Percentiles rank a stretch among this genome's conserved stretches.
These are phyloP conservation scores for Syngnathus floridae DNA, from an alignment of 2,113 vertebrate genomes.

Conservation along the genomic window DNA sequence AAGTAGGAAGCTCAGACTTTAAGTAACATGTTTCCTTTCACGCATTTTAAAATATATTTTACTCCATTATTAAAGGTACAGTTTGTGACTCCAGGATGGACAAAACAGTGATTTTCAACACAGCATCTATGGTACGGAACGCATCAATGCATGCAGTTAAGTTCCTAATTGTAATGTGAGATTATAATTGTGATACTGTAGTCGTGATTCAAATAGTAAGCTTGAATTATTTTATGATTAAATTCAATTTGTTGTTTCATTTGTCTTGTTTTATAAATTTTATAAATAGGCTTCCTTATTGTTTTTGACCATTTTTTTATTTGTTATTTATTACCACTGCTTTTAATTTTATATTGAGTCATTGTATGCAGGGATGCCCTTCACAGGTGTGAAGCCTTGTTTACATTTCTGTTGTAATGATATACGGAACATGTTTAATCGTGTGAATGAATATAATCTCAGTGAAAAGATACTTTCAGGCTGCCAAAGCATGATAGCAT, in stretches of 20 bases:
- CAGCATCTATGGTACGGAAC: conserved; percentile 78
- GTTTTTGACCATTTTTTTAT: conserved; percentile 50
- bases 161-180: conserved; percentile 80
- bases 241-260: conserved; percentile 72
- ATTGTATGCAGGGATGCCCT: conserved; percentile 67
- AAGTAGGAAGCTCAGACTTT: not conserved
- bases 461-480: conserved; percentile 79
- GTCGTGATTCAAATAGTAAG: conserved; percentile 79
- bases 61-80: conserved; percentile 53
- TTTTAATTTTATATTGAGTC: conserved; percentile 70
- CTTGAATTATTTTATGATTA: conserved; percentile 75
- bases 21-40: conserved; percentile 21
- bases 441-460: conserved; percentile 82
- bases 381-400: conserved; percentile 66
- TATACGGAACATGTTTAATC: conserved; percentile 78
- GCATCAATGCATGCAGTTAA: conserved; percentile 80
- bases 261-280: conserved; percentile 71
- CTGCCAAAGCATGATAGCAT: conserved; percentile 82
- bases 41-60: conserved; percentile 46
- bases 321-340: conserved; percentile 61
- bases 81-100: conserved; percentile 55
- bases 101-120: conserved; percentile 70
- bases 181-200: conserved; percentile 76
- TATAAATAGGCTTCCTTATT: conserved; percentile 69
- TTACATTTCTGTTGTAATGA: conserved; percentile 69